Evolutionary conservation across 2,888 invertebrate genomes (phyloP).

Genomic region (Endomychus coccineus): DNA sequence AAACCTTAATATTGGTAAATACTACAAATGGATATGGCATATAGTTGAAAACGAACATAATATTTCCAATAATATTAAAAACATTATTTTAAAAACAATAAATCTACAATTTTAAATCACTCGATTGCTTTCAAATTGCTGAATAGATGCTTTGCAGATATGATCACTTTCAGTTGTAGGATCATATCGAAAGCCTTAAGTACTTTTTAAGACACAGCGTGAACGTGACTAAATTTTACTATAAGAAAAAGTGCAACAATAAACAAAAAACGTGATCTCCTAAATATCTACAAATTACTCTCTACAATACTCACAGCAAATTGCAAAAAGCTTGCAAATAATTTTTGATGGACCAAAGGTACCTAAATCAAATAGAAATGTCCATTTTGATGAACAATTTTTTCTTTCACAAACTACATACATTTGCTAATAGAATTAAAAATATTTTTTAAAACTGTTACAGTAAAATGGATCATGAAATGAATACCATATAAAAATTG

Average conservation of each 20-base stretch:
- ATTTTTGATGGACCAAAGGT: too few relatives aligned
- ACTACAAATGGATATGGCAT: slow-evolving; percentile 35
- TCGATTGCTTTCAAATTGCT: slow-evolving; percentile 37
- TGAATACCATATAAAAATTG: too few relatives aligned
- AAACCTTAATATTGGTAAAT: slow-evolving; percentile 24
- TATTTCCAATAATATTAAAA: too few relatives aligned
- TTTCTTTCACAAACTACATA: too few relatives aligned
- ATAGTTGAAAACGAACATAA: slow-evolving; percentile 15
- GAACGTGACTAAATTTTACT: slow-evolving; percentile 38
- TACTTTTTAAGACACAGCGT: slow-evolving; percentile 41
- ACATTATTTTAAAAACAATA: slow-evolving; percentile 17
- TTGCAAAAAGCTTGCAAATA: slow-evolving; percentile 25
- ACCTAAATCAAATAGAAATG: too few relatives aligned
- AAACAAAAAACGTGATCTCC: slow-evolving; percentile 14
- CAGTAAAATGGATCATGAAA: too few relatives aligned
- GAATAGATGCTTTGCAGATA: slow-evolving; percentile 24
- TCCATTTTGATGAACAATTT: slow-evolving; percentile 14
- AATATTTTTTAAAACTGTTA: too few relatives aligned
- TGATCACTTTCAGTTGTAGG: slow-evolving; percentile 16
- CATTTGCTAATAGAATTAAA: too few relatives aligned
- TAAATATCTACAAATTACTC: slow-evolving; percentile 15
- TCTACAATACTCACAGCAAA: slow-evolving; percentile 28
- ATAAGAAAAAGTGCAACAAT: slow-evolving; percentile 33
- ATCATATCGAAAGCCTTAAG: slow-evolving; percentile 30
- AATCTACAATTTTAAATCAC: slow-evolving; percentile 27